These are phyloP conservation scores for Sprattus sprattus DNA, from an alignment of 2,113 vertebrate species.

Conservation along the genomic window DNA sequence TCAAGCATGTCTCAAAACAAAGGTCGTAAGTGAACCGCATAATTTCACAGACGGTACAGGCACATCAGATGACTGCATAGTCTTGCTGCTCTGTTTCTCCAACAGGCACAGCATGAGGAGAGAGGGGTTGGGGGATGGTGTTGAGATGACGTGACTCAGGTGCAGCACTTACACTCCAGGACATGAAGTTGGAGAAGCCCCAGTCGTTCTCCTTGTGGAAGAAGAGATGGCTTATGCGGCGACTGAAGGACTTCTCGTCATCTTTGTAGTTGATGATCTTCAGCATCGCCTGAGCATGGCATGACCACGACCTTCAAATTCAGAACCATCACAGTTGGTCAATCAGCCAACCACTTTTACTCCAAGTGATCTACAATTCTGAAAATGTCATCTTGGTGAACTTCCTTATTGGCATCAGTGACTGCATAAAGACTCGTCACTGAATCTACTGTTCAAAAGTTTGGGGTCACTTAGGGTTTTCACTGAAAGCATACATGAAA, in stretches of 20 bases:
- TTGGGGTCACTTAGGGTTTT: too few species aligned
- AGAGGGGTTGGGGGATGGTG: neutral
- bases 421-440: neutral
- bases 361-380: neutral
- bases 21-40: neutral
- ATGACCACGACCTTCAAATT: constrained; percentile 90
- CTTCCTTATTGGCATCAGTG: neutral
- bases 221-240: constrained; percentile 96
- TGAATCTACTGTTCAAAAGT: neutral
- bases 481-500: too few species aligned
- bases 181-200: constrained; percentile 99
- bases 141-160: neutral
- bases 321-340: neutral
- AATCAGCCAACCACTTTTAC: neutral
- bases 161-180: constrained; percentile 91
- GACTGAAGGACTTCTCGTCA: constrained; percentile 97
- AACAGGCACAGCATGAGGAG: neutral
- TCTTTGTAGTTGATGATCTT: constrained; percentile 99
- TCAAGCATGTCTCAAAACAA: too few species aligned
- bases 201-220: constrained; percentile 99
- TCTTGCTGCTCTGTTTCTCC: neutral
- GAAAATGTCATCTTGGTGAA: neutral
- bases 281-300: constrained; percentile 96
- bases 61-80: neutral
- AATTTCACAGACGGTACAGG: neutral